Conservation (phyloP, 2,797 vertebrate species). For the Moxostoma hubbsi region DNA sequence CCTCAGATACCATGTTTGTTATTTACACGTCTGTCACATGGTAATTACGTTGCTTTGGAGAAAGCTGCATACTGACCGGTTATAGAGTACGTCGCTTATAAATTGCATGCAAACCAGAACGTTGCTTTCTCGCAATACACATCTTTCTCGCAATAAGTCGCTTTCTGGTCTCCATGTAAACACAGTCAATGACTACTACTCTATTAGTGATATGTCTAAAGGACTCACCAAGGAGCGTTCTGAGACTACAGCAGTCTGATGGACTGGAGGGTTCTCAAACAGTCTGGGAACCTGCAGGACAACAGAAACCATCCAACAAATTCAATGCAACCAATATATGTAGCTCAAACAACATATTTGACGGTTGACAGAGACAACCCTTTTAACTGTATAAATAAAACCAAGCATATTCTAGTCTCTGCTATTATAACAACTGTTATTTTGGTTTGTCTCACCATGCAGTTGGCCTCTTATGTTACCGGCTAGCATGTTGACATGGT, state of each 20-base stretch:
- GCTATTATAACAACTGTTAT: neutral
- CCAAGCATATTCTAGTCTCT: no score
- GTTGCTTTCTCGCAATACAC: no score
- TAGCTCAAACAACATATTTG: neutral
- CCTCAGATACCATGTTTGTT: no score
- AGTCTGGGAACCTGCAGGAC: constrained; percentile 85
- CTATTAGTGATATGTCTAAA: neutral
- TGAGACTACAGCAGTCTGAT: constrained; percentile 84
- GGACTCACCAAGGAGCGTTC: constrained; percentile 85
- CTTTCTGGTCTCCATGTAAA: no score
- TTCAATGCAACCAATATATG: neutral
- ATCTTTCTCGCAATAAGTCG: no score
- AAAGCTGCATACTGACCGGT: no score
- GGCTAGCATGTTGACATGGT: constrained; percentile 90
- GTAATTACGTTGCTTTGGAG: no score
- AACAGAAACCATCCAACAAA: neutral
- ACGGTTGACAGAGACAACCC: neutral
- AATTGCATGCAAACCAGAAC: no score
- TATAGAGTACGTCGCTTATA: no score
- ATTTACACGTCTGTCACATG: no score
- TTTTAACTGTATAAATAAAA: neutral
- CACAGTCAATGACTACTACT: no score
- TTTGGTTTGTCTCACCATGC: constrained; percentile 82
- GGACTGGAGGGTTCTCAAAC: constrained; percentile 88
- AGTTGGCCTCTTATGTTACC: constrained; percentile 94